A percentile compares a stretch with the other conserved stretches of the same genome.
These are phyloP conservation scores for Teleogryllus oceanicus DNA, from an alignment of 2,888 invertebrate species.

Conservation along the genomic window DNA sequence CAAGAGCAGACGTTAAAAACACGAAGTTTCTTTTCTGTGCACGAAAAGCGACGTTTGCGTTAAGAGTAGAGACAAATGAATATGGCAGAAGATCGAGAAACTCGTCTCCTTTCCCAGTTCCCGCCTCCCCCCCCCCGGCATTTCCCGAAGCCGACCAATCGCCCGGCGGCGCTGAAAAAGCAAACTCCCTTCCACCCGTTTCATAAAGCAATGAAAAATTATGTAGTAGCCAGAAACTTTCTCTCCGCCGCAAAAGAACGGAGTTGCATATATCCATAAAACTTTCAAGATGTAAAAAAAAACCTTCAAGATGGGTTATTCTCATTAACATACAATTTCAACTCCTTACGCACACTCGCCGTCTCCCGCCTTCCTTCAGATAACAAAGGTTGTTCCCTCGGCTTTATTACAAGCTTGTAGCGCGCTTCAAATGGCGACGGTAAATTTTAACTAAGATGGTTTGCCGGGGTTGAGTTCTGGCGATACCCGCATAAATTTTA, in stretches of 20 bases:
- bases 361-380: not conserved
- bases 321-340: constrained; percentile 35
- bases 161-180: not conserved
- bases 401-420: constrained; percentile 19
- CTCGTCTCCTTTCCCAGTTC: too few relatives aligned
- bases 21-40: too few relatives aligned
- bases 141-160: too few relatives aligned
- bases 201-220: not conserved
- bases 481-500: constrained; percentile 6
- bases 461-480: constrained; percentile 1
- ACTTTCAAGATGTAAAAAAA: constrained; percentile 25
- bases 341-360: not conserved
- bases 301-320: constrained; percentile 32
- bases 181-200: not conserved
- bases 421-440: constrained; percentile 27
- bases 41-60: too few relatives aligned
- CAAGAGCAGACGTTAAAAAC: too few relatives aligned
- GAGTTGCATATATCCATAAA: constrained; percentile 29
- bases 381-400: not conserved
- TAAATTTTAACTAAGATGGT: constrained; percentile 32
- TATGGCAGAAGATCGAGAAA: too few relatives aligned
- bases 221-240: constrained; percentile 11
- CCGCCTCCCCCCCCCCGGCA: too few relatives aligned
- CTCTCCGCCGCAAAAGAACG: not conserved
- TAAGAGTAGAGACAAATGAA: too few relatives aligned